Evolutionary conservation across 2,888 invertebrate species (phyloP), one percentile per base, ranked within the genome.

Genomic region (Zaprionus bogoriensis): DNA sequence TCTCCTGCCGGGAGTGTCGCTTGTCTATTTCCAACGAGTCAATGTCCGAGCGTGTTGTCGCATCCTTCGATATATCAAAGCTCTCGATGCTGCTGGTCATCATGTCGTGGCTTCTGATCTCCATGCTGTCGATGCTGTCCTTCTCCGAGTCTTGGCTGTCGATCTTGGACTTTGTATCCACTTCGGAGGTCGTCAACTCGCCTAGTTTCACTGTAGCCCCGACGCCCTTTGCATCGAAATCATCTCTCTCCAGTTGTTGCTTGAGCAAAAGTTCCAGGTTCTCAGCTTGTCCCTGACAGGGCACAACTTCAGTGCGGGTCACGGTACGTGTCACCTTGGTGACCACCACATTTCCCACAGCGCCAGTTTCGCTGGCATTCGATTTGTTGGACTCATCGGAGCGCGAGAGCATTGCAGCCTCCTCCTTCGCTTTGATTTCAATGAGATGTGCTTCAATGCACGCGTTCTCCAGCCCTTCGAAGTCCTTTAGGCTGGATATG

Each of bases 381-480:
- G 91, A 91, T 60, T 90, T 91, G 59, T 89, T 91, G 0, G 91
- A 90, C 59, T 91, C 91, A 54, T 91, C 91, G 2, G 91, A 91
- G 2, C 92, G 91, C 2, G 93, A 93, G 51, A 93, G 89, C 5
- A 98, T 90, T 17, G 95, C 95, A 82, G 97, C 97, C 89, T 97
- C 97, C 90, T 96, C 96, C 82, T 95, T 94, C 0, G 96, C 97
- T 65, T 95, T 94, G 42, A 95, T 92, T 92, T 98, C 97, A 50
- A 96, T 95, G 77, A 94, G 93, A 68, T 96, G 94, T 0, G 95
- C 96, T 89, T 96, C 96, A 42, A 95, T 93, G 82, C 97, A 96
- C 19, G 97, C 97, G 65, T 94, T 95, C 91, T 98, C 98, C 1
- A 98, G 90, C 0, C 96, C 96, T 92, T 98, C 98, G 89, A 98